These are phyloP conservation scores for Platygyra sinensis DNA, from an alignment of 64 coral and sea anemone species.

Conservation along the genomic window DNA sequence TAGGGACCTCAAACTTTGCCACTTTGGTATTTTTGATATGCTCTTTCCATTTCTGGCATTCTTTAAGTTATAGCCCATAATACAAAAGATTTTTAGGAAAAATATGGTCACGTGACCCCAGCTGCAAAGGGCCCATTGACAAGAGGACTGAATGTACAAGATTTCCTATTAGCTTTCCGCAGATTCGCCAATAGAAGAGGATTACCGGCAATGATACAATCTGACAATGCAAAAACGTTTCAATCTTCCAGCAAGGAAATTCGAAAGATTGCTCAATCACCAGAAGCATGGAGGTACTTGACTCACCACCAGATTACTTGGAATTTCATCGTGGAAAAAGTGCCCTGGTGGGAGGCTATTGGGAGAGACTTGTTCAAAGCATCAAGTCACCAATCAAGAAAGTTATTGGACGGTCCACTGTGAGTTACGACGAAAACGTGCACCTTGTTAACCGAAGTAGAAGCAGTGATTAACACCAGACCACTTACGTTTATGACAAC, in stretches of 20 bases:
- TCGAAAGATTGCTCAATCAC: not conserved
- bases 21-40: too few relatives aligned
- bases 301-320: conserved; percentile 23
- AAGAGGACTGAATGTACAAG: not conserved
- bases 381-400: not conserved
- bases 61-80: too few relatives aligned
- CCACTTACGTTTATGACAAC: conserved; percentile 24
- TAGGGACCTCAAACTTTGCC: too few relatives aligned
- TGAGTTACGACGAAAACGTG: conserved; percentile 3
- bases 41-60: too few relatives aligned
- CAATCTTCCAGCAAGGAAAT: too few relatives aligned
- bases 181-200: conserved; percentile 11
- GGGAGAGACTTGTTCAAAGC: conserved; percentile 1
- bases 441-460: not conserved
- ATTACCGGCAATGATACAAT: not conserved
- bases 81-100: too few relatives aligned
- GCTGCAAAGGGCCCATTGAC: too few relatives aligned
- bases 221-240: conserved; percentile 45
- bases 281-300: conserved; percentile 27
- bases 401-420: not conserved
- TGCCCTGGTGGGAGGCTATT: conserved; percentile 32
- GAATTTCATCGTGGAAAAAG: conserved; percentile 20
- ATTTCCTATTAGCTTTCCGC: not conserved
- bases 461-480: conserved; percentile 13
- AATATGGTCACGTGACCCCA: too few relatives aligned